These are phyloP conservation scores for Druon quercuslanigerum DNA, from an alignment of 1,140 invertebrate genomes.

Conservation along the genomic window DNA sequence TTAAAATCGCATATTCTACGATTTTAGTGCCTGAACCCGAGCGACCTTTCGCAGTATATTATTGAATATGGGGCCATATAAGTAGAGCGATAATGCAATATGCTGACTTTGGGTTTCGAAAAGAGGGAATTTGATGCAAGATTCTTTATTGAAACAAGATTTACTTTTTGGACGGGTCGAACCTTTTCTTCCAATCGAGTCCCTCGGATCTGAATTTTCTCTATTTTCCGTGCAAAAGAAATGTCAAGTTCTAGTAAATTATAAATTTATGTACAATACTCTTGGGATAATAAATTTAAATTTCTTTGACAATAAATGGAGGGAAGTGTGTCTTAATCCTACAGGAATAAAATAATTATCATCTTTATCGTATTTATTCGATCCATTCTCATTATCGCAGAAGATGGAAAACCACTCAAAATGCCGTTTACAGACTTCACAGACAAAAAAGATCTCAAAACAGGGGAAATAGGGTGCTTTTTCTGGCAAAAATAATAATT, in stretches of 20 bases:
- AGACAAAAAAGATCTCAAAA: no score
- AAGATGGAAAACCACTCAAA: no score
- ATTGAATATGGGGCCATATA: conserved; percentile 39
- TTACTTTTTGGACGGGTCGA: conserved; percentile 33
- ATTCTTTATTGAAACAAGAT: conserved; percentile 47
- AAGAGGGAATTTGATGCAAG: conserved; percentile 22
- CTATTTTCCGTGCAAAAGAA: neutral
- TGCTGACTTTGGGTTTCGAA: conserved; percentile 37
- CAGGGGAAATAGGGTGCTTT: no score
- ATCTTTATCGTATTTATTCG: no score
- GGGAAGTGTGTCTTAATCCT: neutral
- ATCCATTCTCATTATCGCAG: no score
- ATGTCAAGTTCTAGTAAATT: neutral
- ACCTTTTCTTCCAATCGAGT: conserved; percentile 25
- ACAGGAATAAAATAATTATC: no score
- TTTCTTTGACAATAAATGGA: neutral
- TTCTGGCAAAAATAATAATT: no score
- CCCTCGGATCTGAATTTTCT: neutral
- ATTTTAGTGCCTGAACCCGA: neutral
- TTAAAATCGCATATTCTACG: neutral
- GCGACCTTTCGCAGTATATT: neutral
- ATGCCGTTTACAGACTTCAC: no score
- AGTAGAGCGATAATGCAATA: conserved; percentile 42
- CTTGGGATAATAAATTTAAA: no score
- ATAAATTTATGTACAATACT: neutral